Evolutionary conservation across 2,113 vertebrate species (phyloP).

Genomic region (Cebus imitator): DNA sequence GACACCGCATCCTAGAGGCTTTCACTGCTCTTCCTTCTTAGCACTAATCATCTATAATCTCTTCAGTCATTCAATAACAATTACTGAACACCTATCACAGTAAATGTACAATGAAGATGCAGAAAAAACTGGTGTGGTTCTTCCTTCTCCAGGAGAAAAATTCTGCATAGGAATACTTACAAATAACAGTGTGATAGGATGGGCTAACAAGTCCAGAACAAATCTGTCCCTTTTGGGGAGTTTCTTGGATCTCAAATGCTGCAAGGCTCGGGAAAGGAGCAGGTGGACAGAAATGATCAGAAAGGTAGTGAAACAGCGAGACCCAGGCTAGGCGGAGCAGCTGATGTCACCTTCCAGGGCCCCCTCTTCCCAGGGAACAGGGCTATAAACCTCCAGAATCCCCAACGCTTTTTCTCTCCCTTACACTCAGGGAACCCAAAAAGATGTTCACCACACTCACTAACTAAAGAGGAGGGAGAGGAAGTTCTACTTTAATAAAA

Average conservation of each 20-base stretch:
- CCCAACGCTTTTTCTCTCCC: neutral
- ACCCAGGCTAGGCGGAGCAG: neutral
- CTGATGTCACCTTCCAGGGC: neutral
- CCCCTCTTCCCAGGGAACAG: too few species aligned
- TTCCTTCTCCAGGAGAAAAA: neutral
- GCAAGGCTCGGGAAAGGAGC: neutral
- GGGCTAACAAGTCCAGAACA: neutral
- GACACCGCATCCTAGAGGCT: neutral
- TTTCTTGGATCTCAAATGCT: neutral
- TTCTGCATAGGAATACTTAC: neutral
- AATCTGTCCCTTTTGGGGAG: neutral
- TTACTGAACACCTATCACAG: neutral
- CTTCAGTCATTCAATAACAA: neutral
- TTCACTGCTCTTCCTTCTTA: neutral
- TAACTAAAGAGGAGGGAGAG: neutral
- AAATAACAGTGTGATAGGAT: neutral
- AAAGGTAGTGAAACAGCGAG: neutral
- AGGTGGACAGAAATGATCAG: accelerated
- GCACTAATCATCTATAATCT: neutral
- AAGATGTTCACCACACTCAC: neutral
- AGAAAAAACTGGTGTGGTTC: neutral
- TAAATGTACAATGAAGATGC: neutral
- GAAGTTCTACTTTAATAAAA: neutral
- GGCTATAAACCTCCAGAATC: neutral
- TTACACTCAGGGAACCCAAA: neutral